phyloP scores from a whole-genome alignment of 2,888 invertebrate species.

The Callimorpha dominula region DNA sequence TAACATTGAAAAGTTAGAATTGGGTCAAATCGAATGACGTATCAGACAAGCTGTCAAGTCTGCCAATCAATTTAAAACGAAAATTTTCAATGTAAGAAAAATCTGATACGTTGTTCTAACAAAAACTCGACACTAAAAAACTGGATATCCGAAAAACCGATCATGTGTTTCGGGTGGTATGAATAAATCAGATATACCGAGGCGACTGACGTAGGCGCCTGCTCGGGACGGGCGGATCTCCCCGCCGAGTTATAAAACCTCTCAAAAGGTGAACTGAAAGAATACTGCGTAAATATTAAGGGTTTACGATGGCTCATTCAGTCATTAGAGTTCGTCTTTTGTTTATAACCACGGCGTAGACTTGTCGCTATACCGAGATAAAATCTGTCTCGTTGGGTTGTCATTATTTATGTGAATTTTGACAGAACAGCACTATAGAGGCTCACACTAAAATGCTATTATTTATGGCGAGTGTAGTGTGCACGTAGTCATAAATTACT shows the following conservation, averaged over 20 bases:
- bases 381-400: constrained; percentile 74
- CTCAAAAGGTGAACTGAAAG: constrained; percentile 81
- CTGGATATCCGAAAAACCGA: constrained; percentile 77
- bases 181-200: constrained; percentile 84
- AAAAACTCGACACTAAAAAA: constrained; percentile 70
- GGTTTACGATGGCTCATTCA: constrained; percentile 84
- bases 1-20: constrained; percentile 14
- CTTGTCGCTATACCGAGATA: constrained; percentile 75
- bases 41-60: constrained; percentile 24
- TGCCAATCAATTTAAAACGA: constrained; percentile 39
- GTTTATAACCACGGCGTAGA: constrained; percentile 81
- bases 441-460: constrained; percentile 77
- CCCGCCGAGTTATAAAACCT: constrained; percentile 80
- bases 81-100: constrained; percentile 48
- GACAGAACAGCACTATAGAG: constrained; percentile 72
- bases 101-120: constrained; percentile 46
- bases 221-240: constrained; percentile 70
- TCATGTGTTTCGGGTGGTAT: constrained; percentile 84
- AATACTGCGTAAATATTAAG: constrained; percentile 83
- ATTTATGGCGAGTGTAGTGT: constrained; percentile 78
- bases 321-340: constrained; percentile 81
- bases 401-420: constrained; percentile 86
- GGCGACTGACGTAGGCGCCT: constrained; percentile 76
- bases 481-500: constrained; percentile 75
- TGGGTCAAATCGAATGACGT: constrained; percentile 18